Percentiles rank a stretch among this genome's conserved stretches.
These are phyloP conservation scores for western clawed frog (Xenopus tropicalis) DNA, from an alignment of 2,113 vertebrate genomes.

Conservation along the genomic window DNA sequence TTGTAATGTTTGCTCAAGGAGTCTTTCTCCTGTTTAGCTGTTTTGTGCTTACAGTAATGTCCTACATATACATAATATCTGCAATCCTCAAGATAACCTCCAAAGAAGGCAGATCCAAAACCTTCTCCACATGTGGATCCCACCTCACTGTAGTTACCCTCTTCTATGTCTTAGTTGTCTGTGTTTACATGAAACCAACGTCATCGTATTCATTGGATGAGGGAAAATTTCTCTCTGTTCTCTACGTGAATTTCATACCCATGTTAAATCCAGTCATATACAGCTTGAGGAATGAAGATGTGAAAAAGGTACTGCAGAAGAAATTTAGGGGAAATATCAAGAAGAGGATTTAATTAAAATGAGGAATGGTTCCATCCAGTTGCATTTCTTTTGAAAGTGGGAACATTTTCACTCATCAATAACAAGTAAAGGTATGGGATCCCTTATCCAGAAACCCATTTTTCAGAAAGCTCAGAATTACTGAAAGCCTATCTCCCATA, in stretches of 20 bases:
- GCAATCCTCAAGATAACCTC: background rate
- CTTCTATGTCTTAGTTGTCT: background rate
- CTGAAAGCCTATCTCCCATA: too few relatives aligned
- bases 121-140: background rate
- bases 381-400: too few relatives aligned
- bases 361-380: too few relatives aligned
- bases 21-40: background rate
- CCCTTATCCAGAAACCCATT: too few relatives aligned
- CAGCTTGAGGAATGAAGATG: background rate
- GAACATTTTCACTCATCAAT: too few relatives aligned
- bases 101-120: background rate
- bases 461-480: too few relatives aligned
- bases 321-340: background rate
- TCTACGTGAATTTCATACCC: background rate
- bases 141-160: background rate
- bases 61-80: background rate
- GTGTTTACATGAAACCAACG: background rate
- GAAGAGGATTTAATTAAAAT: too few relatives aligned
- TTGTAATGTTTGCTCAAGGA: background rate
- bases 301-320: background rate
- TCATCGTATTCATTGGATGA: background rate
- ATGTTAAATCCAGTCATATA: constrained; percentile 2
- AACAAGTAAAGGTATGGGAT: too few relatives aligned
- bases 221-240: background rate
- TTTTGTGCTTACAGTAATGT: background rate